Evolutionary conservation across 2,113 vertebrate species (phyloP).

Genomic region (Dolichotis patagonum): DNA sequence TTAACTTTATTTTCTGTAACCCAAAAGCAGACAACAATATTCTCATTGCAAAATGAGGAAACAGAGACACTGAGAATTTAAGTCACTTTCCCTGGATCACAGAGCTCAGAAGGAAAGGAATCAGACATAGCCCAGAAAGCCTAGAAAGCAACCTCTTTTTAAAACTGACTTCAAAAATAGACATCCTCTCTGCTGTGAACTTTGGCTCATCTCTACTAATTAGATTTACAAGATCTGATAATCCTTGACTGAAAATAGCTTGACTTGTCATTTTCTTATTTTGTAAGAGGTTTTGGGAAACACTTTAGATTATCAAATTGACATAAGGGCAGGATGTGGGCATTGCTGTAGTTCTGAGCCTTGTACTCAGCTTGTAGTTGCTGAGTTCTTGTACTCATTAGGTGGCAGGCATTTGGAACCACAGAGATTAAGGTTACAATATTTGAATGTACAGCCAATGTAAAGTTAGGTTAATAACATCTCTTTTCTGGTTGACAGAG

Average conservation of each 20-base stretch:
- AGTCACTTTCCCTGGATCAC: background rate
- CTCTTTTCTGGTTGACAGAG: background rate
- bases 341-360: background rate
- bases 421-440: background rate
- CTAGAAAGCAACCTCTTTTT: background rate
- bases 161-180: background rate
- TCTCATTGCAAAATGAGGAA: conserved; percentile 22
- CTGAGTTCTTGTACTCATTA: background rate
- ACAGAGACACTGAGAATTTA: background rate
- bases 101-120: conserved; percentile 3
- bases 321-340: background rate
- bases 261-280: conserved; percentile 47
- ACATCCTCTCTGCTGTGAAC: background rate
- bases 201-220: background rate
- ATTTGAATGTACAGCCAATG: background rate
- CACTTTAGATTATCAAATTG: background rate
- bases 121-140: background rate
- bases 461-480: background rate
- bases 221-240: background rate
- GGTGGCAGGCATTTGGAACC: background rate
- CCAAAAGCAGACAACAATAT: background rate
- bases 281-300: conserved; percentile 2
- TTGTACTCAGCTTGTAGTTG: no score
- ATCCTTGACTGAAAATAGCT: conserved; percentile 29
- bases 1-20: background rate